Evolutionary conservation across 2,113 vertebrate species (phyloP), one percentile per base, ranked within the genome.

Genomic region (Hassar affinis): DNA sequence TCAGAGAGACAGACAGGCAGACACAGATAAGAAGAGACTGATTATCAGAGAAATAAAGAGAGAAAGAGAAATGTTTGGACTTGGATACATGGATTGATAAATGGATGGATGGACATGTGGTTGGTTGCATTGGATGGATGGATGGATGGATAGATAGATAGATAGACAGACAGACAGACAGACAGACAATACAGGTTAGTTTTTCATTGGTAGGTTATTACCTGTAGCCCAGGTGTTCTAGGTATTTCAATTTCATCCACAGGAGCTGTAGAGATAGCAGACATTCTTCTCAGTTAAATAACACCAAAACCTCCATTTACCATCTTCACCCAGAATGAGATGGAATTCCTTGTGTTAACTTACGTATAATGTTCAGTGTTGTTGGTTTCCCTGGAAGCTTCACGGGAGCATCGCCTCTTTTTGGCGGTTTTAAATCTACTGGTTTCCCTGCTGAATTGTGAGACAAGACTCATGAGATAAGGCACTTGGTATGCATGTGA

Each of bases 141-240:
- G 10, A 27, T 30, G 18, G 4, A 35, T 7, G 11, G 25, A 27
- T 25, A 22, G 1, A 61, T 5, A 61, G n/a, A 61, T 0, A 11
- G 6, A 61, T 27, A 27, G 25, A 49, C 0, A 75, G 47, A 52
- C 0, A 52, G 47, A 75, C 8, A 51, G 71, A 75, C 7, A 75
- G 49, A 30, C 14, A 51, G n/a, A 30, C 6, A 45, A 7, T 3
- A 18, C n/a, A 35, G 18, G 2, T 15, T 25, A 27, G 14, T 64
- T 8, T 8, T 83, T 18, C 11, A 79, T 3, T 78, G 57, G 25
- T 68, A 0, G 10, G 2, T 75, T n/a, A 49, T 91, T 83, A 95
- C 94, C 83, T 92, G 92, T 71, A 93, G 35, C 84, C 90, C 91
- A 49, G 49, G 56, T 14, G 77, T 78, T 30, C 69, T 89, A 10